These are phyloP conservation scores for Wiebesia pumilae DNA, from an alignment of 1,140 invertebrate species.

Conservation along the genomic window DNA sequence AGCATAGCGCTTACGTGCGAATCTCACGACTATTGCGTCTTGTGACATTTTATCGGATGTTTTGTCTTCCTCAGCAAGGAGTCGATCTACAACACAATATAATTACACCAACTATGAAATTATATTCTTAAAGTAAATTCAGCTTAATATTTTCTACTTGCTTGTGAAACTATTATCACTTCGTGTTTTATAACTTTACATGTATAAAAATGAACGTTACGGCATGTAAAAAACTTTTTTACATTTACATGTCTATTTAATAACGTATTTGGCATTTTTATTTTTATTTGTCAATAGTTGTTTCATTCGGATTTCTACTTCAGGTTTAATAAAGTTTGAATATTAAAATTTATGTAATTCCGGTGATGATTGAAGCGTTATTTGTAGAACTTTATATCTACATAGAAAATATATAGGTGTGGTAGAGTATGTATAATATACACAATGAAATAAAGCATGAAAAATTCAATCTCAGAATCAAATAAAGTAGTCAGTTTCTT, in stretches of 20 bases:
- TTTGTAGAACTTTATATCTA: background rate
- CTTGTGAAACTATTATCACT: too few species aligned
- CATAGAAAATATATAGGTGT: background rate
- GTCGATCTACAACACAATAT: conserved; percentile 52
- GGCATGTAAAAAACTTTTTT: too few species aligned
- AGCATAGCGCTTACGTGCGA: conserved; percentile 78
- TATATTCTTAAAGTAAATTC: too few species aligned
- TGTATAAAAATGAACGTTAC: too few species aligned
- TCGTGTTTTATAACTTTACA: too few species aligned
- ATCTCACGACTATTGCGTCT: conserved; percentile 75
- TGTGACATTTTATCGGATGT: conserved; percentile 56
- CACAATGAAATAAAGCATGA: background rate
- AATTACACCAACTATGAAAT: background rate
- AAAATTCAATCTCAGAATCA: background rate
- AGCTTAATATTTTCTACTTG: too few species aligned
- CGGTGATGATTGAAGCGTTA: background rate
- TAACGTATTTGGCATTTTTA: background rate
- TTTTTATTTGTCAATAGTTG: too few species aligned
- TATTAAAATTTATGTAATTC: background rate
- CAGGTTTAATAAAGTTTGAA: background rate
- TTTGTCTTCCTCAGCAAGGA: conserved; percentile 22
- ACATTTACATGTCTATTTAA: too few species aligned
- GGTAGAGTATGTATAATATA: background rate
- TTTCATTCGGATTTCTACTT: background rate
- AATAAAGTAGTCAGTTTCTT: background rate